Base-by-base conservation (phyloP, 2,797 vertebrate species). In the Hipposideros larvatus region DNA sequence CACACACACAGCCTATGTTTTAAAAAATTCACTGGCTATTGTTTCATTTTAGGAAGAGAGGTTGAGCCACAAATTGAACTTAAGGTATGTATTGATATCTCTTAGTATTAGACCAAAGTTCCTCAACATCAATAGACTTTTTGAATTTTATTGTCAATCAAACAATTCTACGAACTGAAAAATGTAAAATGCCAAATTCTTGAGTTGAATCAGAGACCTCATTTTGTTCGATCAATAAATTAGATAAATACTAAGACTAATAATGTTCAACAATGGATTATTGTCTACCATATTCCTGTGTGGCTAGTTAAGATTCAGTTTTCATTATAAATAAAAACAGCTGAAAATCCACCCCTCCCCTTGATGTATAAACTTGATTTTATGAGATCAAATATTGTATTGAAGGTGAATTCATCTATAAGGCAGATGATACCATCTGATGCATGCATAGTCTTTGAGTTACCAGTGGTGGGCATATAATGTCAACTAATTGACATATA, bases 251-350 rank as follows among this genome's bases (percentile, higher is more conserved):
- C 68, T 91, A 92, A 94, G 88, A 90, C 55, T 96, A 79, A 89
- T 96, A 79, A 89, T 93, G 37, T 90, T 95, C 93, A 96, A 66
- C 89, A 87, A 73, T 66, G 55, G 87, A 43, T 82, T 95, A 28
- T 87, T 93, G 37, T 79, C 75, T 95, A 10, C 65, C 55, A 13
- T 68, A 77, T 65, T 97, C 91, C 86, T 84, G 5, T 13, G 14
- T 90, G 93, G 71, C 94, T 88, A 88, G 89, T 94, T 97, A 95
- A 94, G 41, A 94, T 96, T 96, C 92, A 89, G 31, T 96, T 96
- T 97, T 96, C 79, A 90, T n/a, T 87, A n/a, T 87, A 94, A 96
- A 94, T 96, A 94, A 96, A 96, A 96, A 66, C 53, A 91, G 68
- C 80, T 65, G 77, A 94, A 95, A 97, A 82, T 51, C n/a, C 7